Evolutionary conservation across 2,113 vertebrate species (phyloP).

Genomic region (Cepphus grylle): DNA sequence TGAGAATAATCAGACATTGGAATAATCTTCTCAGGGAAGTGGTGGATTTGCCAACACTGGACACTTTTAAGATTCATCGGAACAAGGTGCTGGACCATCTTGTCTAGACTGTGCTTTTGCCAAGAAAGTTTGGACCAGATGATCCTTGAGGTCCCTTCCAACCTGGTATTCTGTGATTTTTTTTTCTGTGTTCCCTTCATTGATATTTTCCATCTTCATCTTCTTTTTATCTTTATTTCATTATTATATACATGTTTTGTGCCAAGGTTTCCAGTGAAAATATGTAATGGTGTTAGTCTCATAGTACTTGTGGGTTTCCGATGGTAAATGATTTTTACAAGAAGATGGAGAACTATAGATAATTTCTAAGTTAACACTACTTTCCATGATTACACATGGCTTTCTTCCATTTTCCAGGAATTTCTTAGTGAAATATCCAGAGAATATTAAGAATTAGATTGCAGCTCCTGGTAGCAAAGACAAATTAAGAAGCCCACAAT

Average conservation of each 20-base stretch:
- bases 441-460: neutral
- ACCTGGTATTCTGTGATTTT: neutral
- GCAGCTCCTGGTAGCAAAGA: neutral
- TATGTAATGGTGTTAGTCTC: fast-evolving
- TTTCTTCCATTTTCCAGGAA: neutral
- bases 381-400: neutral
- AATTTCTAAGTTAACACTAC: neutral
- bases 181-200: neutral
- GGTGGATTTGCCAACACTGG: neutral
- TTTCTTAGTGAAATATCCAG: neutral
- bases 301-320: neutral
- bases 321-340: neutral
- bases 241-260: neutral
- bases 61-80: no score
- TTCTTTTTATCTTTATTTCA: neutral
- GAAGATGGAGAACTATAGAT: neutral
- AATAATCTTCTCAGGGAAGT: neutral
- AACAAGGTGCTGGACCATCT: neutral
- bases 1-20: neutral
- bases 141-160: neutral
- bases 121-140: neutral
- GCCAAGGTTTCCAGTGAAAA: neutral
- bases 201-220: neutral
- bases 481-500: neutral
- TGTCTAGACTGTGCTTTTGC: neutral